phyloP scores from a whole-genome alignment of 2,113 vertebrate genomes.

The Tragelaphus scriptus region DNA sequence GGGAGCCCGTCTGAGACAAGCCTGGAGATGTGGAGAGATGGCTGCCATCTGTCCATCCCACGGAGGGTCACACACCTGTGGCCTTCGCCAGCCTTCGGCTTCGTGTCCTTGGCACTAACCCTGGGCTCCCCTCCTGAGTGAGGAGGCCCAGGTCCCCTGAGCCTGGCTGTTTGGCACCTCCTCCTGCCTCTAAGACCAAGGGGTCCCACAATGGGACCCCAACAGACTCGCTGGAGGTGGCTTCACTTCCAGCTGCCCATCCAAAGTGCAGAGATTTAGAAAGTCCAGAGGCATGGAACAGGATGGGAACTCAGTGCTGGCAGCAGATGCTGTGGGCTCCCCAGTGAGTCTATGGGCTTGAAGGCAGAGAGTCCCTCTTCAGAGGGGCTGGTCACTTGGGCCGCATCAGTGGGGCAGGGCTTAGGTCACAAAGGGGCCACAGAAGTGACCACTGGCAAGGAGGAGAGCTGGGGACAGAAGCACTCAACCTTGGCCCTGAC shows the following conservation, averaged over 20 bases:
- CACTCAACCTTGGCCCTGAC: neutral
- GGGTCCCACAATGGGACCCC: no score
- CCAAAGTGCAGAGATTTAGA: neutral
- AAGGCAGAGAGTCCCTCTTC: neutral
- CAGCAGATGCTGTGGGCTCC: fast-evolving
- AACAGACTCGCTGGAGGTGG: neutral
- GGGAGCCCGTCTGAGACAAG: neutral
- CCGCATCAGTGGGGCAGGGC: neutral
- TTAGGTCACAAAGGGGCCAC: slow-evolving; percentile 55
- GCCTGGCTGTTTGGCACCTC: neutral
- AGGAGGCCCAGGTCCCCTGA: neutral
- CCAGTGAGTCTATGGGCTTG: neutral
- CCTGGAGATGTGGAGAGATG: neutral
- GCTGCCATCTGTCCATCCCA: neutral
- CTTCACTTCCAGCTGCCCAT: neutral
- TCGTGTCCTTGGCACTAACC: fast-evolving
- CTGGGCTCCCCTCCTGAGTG: neutral
- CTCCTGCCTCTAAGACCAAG: neutral
- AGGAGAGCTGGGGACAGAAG: neutral
- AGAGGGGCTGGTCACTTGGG: neutral
- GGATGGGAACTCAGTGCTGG: no score
- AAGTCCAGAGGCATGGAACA: neutral
- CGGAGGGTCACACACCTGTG: neutral
- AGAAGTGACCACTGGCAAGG: neutral
- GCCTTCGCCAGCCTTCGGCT: neutral